Percentiles rank a stretch among this genome's conserved stretches.
These are phyloP conservation scores for Colaptes auratus DNA, from an alignment of 2,113 vertebrate genomes.

Conservation along the genomic window DNA sequence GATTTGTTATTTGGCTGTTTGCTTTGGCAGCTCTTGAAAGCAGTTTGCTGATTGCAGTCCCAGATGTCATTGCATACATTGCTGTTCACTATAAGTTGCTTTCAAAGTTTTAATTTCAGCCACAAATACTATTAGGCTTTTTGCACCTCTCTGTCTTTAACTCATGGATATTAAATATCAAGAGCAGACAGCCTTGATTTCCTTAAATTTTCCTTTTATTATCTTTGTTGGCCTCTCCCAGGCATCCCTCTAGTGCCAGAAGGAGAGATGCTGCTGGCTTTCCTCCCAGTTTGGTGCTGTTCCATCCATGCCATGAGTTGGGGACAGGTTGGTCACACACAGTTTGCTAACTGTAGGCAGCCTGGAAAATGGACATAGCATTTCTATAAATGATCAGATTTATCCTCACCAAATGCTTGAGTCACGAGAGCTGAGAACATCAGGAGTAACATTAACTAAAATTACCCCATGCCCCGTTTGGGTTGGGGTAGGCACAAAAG, in stretches of 20 bases:
- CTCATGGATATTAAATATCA: conserved; percentile 64
- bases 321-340: neutral
- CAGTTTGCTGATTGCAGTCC: conserved; percentile 93
- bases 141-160: conserved; percentile 77
- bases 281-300: neutral
- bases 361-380: neutral
- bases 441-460: neutral
- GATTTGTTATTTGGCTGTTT: conserved; percentile 99
- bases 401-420: neutral
- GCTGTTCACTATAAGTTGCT: conserved; percentile 81
- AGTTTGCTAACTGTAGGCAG: neutral
- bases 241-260: neutral
- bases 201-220: conserved; percentile 1
- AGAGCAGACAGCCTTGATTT: conserved; percentile 48
- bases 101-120: conserved; percentile 83
- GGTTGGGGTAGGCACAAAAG: neutral
- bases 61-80: conserved; percentile 96
- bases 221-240: neutral
- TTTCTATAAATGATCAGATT: neutral
- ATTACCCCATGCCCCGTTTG: neutral
- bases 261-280: neutral
- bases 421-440: neutral
- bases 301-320: neutral
- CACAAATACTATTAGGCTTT: conserved; percentile 82
- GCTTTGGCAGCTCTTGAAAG: conserved; percentile 99